Evolutionary conservation across 2,797 vertebrate genomes (phyloP).

Genomic region (Enteromius afrohamiltoni): DNA sequence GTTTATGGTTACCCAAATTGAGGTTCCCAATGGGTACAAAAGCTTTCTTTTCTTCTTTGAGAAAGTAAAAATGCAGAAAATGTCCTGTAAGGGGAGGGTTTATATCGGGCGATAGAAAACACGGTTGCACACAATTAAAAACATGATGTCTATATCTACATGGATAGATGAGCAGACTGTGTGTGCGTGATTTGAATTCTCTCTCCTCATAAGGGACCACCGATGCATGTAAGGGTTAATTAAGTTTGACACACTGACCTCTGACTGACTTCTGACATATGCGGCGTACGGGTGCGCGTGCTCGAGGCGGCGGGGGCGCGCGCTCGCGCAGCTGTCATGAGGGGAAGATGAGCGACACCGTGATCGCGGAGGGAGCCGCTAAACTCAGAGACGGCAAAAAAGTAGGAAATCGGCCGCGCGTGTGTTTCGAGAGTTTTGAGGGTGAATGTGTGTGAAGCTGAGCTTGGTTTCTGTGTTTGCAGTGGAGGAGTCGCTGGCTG

Average conservation of each 20-base stretch:
- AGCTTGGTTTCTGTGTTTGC: slow-evolving; percentile 62
- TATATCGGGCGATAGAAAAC: too few species aligned
- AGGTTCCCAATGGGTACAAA: too few species aligned
- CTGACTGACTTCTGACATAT: slow-evolving; percentile 8
- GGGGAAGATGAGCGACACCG: slow-evolving; percentile 97
- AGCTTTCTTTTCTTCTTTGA: too few species aligned
- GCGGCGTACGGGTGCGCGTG: background rate
- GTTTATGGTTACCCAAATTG: too few species aligned
- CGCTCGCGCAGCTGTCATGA: slow-evolving; percentile 89
- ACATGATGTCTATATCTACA: too few species aligned
- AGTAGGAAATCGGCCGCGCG: slow-evolving; percentile 68
- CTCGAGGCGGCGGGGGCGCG: background rate
- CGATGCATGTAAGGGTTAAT: background rate
- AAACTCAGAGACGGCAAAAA: slow-evolving; percentile 96
- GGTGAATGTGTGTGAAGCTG: slow-evolving; percentile 19
- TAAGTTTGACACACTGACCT: slow-evolving; percentile 5
- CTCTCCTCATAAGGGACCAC: background rate
- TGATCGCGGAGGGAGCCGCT: slow-evolving; percentile 96
- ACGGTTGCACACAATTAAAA: too few species aligned
- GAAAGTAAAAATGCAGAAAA: too few species aligned
- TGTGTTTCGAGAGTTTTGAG: background rate
- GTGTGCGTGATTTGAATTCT: background rate
- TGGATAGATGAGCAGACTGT: too few species aligned
- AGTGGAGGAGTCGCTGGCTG: slow-evolving; percentile 97
- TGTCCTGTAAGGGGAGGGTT: too few species aligned